Evolutionary conservation across 2,113 vertebrate species (phyloP), one percentile per base, ranked within the genome.

Genomic region (Cathartes aura): DNA sequence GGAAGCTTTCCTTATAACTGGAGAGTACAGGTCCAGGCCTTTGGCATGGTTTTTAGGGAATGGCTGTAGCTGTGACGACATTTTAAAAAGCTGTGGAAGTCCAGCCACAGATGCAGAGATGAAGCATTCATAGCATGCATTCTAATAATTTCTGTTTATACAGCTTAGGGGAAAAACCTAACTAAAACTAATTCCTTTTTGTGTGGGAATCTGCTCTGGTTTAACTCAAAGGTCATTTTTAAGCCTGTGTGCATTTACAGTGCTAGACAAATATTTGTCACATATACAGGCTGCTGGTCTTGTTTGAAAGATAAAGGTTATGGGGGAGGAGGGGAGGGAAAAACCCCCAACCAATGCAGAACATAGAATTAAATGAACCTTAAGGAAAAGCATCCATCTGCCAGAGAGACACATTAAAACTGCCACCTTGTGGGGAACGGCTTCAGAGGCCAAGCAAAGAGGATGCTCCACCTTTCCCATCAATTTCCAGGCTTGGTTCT

Each of bases 401-500:
- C 40, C 50, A 45, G 73, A 2, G 47, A 30, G 15, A 56, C 15
- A 9, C 36, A 22, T 36, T 97, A 97, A 93, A 76, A 81, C 78
- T 86, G 96, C 97, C 98, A 98, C 94, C 98, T 98, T 72, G 91
- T 97, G 98, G 98, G 86, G 11, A 67, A 76, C 17, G 0, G 52
- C 6, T 29, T 94, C 72, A 96, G 56, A 92, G 50, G 20, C 56
- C 0, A 0, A 82, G 58, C 34, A n/a, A 85, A 93, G 75, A 38
- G 9, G 40, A 74, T 43, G 48, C 23, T 81, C 42, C 34, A 20
- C 9, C 43, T 87, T 92, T 42, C 66, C 73, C 21, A 19, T 8
- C 24, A 12, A 17, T 59, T 93, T 66, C 59, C 79, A 66, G 50
- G 36, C 56, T 67, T 60, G 11, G 17, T 43, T 87, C 72, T 63